A percentile compares a stretch with the other conserved stretches of the same genome.
phyloP scores from a whole-genome alignment of 2,888 invertebrate species.

The Linnaemya vulpina region DNA sequence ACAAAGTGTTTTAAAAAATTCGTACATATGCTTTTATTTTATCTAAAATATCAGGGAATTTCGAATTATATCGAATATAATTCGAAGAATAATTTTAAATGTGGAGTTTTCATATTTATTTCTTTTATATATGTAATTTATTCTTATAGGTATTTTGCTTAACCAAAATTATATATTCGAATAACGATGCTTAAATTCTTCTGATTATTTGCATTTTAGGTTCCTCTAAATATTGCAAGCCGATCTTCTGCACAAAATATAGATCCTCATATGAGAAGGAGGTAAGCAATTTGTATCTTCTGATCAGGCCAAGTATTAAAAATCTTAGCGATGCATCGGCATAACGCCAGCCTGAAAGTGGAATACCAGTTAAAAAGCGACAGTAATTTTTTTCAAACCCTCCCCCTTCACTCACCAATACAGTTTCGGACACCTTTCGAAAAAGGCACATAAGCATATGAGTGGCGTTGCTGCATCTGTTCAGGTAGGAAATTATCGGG shows the following conservation, averaged over 20 bases:
- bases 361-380: background rate
- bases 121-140: no score
- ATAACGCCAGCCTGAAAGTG: slow-evolving; percentile 73
- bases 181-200: slow-evolving; percentile 12
- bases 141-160: no score
- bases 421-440: slow-evolving; percentile 80
- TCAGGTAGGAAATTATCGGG: slow-evolving; percentile 81
- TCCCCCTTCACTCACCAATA: slow-evolving; percentile 74
- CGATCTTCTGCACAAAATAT: slow-evolving; percentile 74
- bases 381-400: background rate
- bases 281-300: slow-evolving; percentile 74
- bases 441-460: slow-evolving; percentile 80
- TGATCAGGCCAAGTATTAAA: slow-evolving; percentile 72
- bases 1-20: no score
- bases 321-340: slow-evolving; percentile 75
- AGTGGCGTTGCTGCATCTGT: slow-evolving; percentile 77
- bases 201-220: slow-evolving; percentile 71
- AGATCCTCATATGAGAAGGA: slow-evolving; percentile 73
- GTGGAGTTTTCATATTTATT: no score
- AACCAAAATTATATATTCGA: background rate
- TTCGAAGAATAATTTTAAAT: no score
- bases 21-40: no score
- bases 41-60: no score
- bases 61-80: no score
- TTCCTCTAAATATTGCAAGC: slow-evolving; percentile 73